Evolutionary conservation across 1,140 invertebrate genomes (phyloP).

Genomic region (Macrobrachium nipponense): DNA sequence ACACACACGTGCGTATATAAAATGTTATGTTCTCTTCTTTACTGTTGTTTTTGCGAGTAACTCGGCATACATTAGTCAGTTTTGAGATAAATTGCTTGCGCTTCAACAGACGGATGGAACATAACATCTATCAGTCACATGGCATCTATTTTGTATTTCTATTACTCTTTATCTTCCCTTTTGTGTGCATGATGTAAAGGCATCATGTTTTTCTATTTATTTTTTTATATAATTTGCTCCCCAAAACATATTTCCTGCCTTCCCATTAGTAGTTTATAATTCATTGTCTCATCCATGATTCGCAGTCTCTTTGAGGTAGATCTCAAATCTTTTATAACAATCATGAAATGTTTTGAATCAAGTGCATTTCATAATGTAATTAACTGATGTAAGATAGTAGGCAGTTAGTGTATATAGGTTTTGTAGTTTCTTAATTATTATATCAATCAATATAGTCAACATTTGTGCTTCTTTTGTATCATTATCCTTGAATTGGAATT

Average conservation of each 20-base stretch:
- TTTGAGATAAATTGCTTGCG: too few relatives aligned
- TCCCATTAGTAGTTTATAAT: conserved; percentile 34
- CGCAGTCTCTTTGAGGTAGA: conserved; percentile 44
- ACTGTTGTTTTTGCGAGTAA: too few relatives aligned
- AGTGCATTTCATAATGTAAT: conserved; percentile 57
- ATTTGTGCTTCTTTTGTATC: conserved; percentile 45
- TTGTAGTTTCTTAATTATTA: conserved; percentile 60
- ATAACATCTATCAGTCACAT: too few relatives aligned
- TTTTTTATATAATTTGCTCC: too few relatives aligned
- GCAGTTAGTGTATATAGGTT: conserved; percentile 55
- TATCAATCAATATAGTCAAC: conserved; percentile 59
- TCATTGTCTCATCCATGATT: conserved; percentile 26
- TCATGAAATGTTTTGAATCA: conserved; percentile 15
- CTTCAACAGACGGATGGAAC: too few relatives aligned
- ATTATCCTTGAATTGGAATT: conserved; percentile 18
- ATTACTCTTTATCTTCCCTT: background rate
- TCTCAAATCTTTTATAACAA: conserved; percentile 37
- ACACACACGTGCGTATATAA: too few relatives aligned
- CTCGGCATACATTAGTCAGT: too few relatives aligned
- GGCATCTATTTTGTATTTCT: background rate
- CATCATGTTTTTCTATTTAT: too few relatives aligned
- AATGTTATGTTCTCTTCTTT: too few relatives aligned
- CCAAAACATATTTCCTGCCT: conserved; percentile 21
- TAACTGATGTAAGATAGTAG: conserved; percentile 58
- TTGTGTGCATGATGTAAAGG: background rate